Evolutionary conservation across 1,140 invertebrate species (phyloP), one percentile per base, ranked within the genome.

Genomic region (Camponotus vicinus): DNA sequence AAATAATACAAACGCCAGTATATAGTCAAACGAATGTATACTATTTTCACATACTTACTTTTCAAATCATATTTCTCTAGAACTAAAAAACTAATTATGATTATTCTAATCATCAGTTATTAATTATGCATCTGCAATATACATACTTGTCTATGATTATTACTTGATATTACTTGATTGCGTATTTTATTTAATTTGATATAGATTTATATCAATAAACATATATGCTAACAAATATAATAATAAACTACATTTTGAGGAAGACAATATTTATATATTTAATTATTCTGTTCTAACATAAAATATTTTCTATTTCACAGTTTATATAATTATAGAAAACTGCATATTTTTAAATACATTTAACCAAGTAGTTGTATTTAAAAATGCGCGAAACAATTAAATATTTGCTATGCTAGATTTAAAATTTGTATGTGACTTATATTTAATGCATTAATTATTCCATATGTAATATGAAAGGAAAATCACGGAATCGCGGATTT

Each of bases 61-160:
- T 77, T 57, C 64, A 64, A 64, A 63, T 77, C 21, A 77, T 37
- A 61, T 45, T 77, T 21, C 27, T 64, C 18, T 27, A 64, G 34
- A 77, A 64, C 27, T 64, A 15, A 4, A 6, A 8, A 32, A 42
- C 18, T 55, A 77, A 45, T 77, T 77, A n/a, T 18, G 18, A 45
- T 59, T 21, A 59, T 59, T n/a, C n/a, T 18, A 5, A 52, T 4
- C 49, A 52, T 4, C 49, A 18, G 4, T 18, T 52, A 32, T 63
- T 34, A 57, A 59, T 27, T 34, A 42, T 8, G 55, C 21, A 64
- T 27, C 75, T 77, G 21, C 8, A 15, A 18, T 2, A 42, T 34
- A 61, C 9, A 3, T 15, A 15, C 7, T 13, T 3, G 13, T 15
- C 45, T 49, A 7, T 34, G 63, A 64, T 66, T 34, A 11, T 27